Evolutionary conservation across 2,797 vertebrate genomes (phyloP).

Genomic region (Sebastes trivittatus): DNA sequence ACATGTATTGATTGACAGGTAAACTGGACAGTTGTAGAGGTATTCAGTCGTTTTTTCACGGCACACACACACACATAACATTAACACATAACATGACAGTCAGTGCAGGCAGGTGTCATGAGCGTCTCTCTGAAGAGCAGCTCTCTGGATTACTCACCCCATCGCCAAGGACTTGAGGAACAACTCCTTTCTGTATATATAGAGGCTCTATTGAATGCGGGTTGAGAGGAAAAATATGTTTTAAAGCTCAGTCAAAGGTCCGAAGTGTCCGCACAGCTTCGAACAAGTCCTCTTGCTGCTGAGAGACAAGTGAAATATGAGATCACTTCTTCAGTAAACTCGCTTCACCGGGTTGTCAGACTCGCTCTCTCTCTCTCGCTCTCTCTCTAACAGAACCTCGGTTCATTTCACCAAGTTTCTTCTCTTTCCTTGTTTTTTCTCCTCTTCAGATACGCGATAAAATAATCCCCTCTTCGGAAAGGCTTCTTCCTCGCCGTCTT

Average conservation of each 20-base stretch:
- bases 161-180: conserved; percentile 76
- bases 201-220: neutral
- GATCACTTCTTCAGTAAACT: conserved; percentile 71
- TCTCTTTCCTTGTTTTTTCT: conserved; percentile 1
- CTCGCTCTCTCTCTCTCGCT: neutral
- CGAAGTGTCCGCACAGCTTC: conserved; percentile 53
- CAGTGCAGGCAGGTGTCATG: conserved; percentile 65
- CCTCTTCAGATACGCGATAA: neutral
- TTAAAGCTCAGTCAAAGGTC: conserved; percentile 46
- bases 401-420: conserved; percentile 66
- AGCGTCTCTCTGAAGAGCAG: conserved; percentile 51
- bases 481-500: neutral
- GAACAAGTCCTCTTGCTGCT: conserved; percentile 51
- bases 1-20: neutral
- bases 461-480: neutral
- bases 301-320: conserved; percentile 74
- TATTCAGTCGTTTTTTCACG: conserved; percentile 13
- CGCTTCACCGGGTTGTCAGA: conserved; percentile 69
- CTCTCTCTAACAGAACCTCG: conserved; percentile 28
- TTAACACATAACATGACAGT: neutral
- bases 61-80: neutral
- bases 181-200: conserved; percentile 51
- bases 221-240: neutral
- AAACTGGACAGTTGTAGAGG: neutral
- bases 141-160: conserved; percentile 79